Evolutionary conservation across 2,888 invertebrate genomes (phyloP), one percentile per base, ranked within the genome.

Genomic region (Tetranychus truncatus): DNA sequence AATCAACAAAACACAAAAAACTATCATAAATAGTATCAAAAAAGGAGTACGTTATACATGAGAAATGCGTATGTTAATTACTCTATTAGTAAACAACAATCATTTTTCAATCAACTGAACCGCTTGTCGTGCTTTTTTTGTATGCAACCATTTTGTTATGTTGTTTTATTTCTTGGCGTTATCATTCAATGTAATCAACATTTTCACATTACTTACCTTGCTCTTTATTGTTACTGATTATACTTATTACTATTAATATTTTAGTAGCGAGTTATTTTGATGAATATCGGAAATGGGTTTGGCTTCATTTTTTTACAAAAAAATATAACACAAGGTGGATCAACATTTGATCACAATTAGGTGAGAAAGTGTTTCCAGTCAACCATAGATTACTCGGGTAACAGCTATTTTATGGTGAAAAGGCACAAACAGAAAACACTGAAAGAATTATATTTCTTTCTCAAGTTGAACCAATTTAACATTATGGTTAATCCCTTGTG

Each of bases 331-430:
- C 9, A 55, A 55, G 55, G 55, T 55, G 55, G 55, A 55, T 55
- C 55, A 55, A 55, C 55, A 34, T 34, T 34, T 34, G 34, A 34
- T 34, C 34, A 34, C 34, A 55, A 55, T 55, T 55, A 55, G 55
- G 55, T 55, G 55, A 55, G 55, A 55, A 55, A 55, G 55, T 55
- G 55, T 55, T 55, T 55, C 55, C 55, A 55, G 55, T 55, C 55
- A 55, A 55, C 55, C 55, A 55, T 55, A 55, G 55, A 55, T 15
- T 55, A 55, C 55, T 55, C 34, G 34, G 34, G 34, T 34, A 34
- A 34, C 34, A 34, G 34, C 34, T 34, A 34, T 34, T 34, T 34
- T 34, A 34, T 34, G 34, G 34, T 34, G 34, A 34, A 34, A 34
- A 34, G 34, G 34, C 34, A 34, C 34, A 34, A 34, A 34, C 34